phyloP scores from a whole-genome alignment of 2,113 vertebrate species.

The Rhineura floridana region DNA sequence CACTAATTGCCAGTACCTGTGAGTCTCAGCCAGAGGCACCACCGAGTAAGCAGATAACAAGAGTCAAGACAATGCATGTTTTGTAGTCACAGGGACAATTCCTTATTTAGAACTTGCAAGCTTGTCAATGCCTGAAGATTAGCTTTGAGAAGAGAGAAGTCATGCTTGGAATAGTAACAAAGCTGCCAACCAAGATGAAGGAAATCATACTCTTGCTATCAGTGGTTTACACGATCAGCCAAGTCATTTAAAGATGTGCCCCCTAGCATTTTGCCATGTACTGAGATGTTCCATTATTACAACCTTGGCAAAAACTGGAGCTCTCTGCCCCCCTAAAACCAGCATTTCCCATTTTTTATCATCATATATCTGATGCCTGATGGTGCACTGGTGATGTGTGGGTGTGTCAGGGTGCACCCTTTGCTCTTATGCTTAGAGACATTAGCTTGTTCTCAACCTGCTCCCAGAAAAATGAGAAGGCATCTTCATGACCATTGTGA shows the following conservation, averaged over 20 bases:
- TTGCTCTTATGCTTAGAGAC: neutral
- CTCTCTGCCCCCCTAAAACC: neutral
- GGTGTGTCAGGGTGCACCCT: neutral
- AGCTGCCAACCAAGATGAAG: neutral
- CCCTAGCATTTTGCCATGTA: neutral
- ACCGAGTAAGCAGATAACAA: rapidly evolving
- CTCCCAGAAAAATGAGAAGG: neutral
- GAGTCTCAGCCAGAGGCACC: neutral
- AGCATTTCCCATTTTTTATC: neutral
- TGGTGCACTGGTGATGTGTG: neutral
- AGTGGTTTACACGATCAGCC: neutral
- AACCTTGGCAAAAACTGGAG: neutral
- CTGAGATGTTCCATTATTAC: neutral
- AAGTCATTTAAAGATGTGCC: neutral
- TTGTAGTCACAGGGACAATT: conserved; percentile 11
- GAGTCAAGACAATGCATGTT: conserved; percentile 11
- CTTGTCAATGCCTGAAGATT: rapidly evolving
- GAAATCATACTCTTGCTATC: rapidly evolving
- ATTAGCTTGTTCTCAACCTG: neutral
- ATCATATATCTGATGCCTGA: neutral
- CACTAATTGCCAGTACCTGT: conserved; percentile 9
- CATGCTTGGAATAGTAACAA: neutral
- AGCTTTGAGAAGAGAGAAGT: neutral
- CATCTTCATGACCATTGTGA: neutral
- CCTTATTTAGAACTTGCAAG: neutral